Evolutionary conservation across 2,797 vertebrate genomes (phyloP), one percentile per base, ranked within the genome.

Genomic region (Enoplosus armatus): DNA sequence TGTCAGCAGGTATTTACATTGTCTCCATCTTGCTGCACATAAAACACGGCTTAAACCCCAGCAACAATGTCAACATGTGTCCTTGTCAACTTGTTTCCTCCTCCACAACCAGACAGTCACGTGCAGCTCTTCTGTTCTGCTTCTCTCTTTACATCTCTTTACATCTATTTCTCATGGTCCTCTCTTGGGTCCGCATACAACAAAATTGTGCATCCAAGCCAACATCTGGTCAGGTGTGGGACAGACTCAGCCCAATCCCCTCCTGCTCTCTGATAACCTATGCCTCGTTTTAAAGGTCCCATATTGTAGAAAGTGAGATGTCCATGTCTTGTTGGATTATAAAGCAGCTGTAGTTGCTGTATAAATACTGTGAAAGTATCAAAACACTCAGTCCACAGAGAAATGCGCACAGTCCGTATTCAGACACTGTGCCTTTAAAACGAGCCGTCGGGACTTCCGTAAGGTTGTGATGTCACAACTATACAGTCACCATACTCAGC

Each of bases 1-100:
- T 93, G 97, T 99, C 80, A 97, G 94, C 85, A 98, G 98, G 98
- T 99, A 75, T 41, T 67, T 37, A 4, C 22, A 37, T n/a, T 6
- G 0, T 37, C 20, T 51, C 26, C 5, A 3, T 41, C 6, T 6
- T 26, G 6, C 0, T 50, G 51, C 12, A 26, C 1, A 41, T 29
- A 12, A 8, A 31, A 55, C 20, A 8, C 6, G 7, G n/a, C 54
- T 60, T 10, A 0, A 45, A 26, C n/a, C 0, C 9, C 12, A 37
- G 37, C 29, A 54, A 8, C 2, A 9, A 0, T 22, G 11, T 4
- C 22, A 43, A 66, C 12, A 43, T 8, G 14, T 33, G 14, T 39
- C 0, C n/a, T n/a, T 47, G 41, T 48, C 33, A 53, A 27, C 6
- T 29, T 27, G 5, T 33, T n/a, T n/a, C n/a, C n/a, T n/a, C 43